Percentiles rank a stretch among this genome's conserved stretches.
Evolutionary conservation across 2,113 vertebrate genomes (phyloP).

Genomic region (Myiagra hebetior): DNA sequence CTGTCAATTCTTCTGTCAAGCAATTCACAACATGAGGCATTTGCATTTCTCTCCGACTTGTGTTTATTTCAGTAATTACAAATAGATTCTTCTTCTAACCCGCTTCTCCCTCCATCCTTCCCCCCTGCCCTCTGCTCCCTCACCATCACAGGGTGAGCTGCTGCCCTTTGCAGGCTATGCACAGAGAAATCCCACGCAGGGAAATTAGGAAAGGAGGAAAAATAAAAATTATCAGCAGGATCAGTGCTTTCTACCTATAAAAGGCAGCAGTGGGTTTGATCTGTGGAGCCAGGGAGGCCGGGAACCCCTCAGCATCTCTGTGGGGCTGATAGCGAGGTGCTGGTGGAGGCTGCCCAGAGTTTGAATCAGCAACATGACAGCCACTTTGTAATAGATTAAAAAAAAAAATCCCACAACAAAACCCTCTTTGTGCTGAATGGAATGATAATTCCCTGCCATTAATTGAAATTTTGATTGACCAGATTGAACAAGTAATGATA

Average conservation of each 20-base stretch:
- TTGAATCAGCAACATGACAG: background rate
- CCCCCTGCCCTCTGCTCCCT: background rate
- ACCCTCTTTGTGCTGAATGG: background rate
- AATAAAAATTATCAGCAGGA: background rate
- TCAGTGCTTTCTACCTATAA: background rate
- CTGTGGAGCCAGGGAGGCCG: accelerated
- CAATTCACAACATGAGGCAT: slow-evolving; percentile 36
- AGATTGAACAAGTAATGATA: background rate
- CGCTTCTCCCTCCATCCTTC: background rate
- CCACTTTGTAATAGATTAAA: background rate
- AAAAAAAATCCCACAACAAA: background rate
- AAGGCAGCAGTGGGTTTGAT: background rate
- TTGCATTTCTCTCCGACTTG: slow-evolving; percentile 6
- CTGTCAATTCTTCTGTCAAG: slow-evolving; percentile 69
- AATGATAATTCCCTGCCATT: background rate
- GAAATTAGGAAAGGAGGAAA: background rate
- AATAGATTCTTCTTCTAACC: background rate
- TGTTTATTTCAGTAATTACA: slow-evolving; percentile 11
- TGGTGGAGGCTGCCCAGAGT: background rate
- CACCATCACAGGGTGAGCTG: background rate
- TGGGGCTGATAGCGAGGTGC: background rate
- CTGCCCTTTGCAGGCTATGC: background rate
- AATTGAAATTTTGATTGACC: background rate
- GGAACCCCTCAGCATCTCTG: background rate
- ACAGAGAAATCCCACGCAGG: accelerated